phyloP scores from a whole-genome alignment of 1,140 invertebrate genomes.

The Araneus ventricosus region DNA sequence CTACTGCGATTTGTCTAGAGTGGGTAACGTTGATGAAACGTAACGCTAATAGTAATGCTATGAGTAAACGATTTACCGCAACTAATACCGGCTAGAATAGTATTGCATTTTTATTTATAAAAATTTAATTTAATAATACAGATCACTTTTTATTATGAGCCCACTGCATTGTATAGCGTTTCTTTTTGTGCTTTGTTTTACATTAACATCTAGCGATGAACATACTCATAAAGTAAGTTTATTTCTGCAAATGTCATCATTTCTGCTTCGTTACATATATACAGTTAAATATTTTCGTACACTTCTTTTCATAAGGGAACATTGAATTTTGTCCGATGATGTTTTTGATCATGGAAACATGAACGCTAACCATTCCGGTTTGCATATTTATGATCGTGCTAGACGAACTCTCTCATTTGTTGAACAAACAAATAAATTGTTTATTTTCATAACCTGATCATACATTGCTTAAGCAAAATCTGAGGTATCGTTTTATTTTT shows the following conservation, averaged over 20 bases:
- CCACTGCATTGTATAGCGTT: background rate
- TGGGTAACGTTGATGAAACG: constrained; percentile 56
- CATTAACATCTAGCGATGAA: constrained; percentile 72
- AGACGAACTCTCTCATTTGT: background rate
- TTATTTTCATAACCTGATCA: background rate
- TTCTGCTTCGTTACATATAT: background rate
- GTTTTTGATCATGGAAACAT: background rate
- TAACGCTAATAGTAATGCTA: constrained; percentile 27
- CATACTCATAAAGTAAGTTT: constrained; percentile 74
- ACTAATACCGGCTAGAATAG: constrained; percentile 37
- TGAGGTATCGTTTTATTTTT: too few relatives aligned
- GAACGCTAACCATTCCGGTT: background rate
- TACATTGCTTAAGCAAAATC: background rate
- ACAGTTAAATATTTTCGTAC: background rate
- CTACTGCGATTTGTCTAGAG: constrained; percentile 31
- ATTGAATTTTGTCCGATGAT: background rate
- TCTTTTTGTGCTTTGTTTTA: constrained; percentile 63
- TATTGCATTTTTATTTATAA: constrained; percentile 24
- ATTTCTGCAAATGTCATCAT: constrained; percentile 50
- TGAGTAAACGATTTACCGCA: constrained; percentile 44
- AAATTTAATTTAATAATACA: background rate
- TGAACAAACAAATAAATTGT: background rate
- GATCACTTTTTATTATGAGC: constrained; percentile 50
- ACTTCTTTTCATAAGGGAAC: background rate
- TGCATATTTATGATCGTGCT: background rate